These are phyloP conservation scores for Leptobrachium leishanense DNA, from an alignment of 2,113 vertebrate genomes.

Conservation along the genomic window DNA sequence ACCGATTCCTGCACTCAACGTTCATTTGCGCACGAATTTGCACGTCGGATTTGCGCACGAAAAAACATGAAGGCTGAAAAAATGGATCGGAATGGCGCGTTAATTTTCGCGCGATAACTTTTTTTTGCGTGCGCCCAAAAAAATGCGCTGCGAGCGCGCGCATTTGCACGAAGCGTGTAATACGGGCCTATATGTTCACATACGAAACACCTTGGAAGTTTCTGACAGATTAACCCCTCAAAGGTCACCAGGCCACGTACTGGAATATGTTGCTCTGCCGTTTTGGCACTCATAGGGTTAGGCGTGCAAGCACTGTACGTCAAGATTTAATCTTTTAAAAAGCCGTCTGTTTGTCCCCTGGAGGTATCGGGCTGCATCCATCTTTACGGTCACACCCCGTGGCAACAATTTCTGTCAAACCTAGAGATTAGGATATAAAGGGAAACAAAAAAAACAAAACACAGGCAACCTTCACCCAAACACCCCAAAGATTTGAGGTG, in stretches of 20 bases:
- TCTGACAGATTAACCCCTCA: background rate
- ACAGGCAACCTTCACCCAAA: background rate
- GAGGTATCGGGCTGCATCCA: slow-evolving; percentile 17
- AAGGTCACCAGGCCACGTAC: background rate
- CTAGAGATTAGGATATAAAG: slow-evolving; percentile 4
- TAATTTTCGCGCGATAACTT: too few species aligned
- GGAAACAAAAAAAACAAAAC: slow-evolving; percentile 2
- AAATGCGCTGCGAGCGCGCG: too few species aligned
- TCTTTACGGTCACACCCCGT: slow-evolving; percentile 4
- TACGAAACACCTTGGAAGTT: too few species aligned
- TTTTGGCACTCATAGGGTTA: background rate
- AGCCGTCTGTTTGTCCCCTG: slow-evolving; percentile 8
- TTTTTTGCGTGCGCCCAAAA: too few species aligned
- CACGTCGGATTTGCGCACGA: too few species aligned
- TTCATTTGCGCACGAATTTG: too few species aligned
- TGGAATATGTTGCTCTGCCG: background rate
- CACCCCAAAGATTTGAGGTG: too few species aligned
- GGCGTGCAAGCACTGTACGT: slow-evolving; percentile 1
- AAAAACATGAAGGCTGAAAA: too few species aligned
- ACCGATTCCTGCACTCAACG: too few species aligned
- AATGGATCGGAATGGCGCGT: too few species aligned
- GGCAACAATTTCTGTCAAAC: slow-evolving; percentile 5
- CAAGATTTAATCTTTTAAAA: slow-evolving; percentile 1
- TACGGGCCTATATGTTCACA: too few species aligned
- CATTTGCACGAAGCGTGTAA: too few species aligned